Percentiles rank a stretch among this genome's conserved stretches.
Conservation (phyloP, 2,113 vertebrate genomes). For the Phalacrocorax brasilianus region DNA sequence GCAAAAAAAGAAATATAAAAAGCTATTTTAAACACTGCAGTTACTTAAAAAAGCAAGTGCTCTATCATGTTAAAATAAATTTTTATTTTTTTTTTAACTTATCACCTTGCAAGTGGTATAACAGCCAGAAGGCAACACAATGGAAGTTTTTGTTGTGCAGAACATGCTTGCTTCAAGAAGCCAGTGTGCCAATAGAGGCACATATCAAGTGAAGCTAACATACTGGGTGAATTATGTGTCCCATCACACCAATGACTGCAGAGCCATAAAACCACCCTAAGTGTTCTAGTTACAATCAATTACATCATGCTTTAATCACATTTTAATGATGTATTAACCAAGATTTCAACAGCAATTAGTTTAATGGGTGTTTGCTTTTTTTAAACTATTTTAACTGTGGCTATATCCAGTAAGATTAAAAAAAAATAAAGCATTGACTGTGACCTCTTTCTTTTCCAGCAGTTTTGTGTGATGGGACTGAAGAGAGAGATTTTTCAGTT, state of each 20-base stretch:
- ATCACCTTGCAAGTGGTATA: background rate
- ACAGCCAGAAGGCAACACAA: constrained; percentile 3
- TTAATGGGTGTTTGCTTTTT: constrained; percentile 27
- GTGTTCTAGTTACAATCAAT: constrained; percentile 69
- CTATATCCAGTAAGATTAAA: constrained; percentile 24
- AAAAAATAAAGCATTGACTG: constrained; percentile 24
- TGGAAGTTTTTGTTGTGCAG: constrained; percentile 54
- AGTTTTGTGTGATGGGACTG: background rate
- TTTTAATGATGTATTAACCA: constrained; percentile 73
- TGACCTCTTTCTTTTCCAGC: constrained; percentile 38
- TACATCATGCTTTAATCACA: constrained; percentile 68
- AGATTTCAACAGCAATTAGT: constrained; percentile 68
- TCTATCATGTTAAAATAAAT: background rate
- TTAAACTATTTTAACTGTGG: constrained; percentile 51
- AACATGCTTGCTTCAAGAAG: background rate
- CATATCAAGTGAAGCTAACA: constrained; percentile 44
- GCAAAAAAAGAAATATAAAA: background rate
- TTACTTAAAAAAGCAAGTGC: background rate
- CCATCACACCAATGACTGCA: constrained; percentile 58
- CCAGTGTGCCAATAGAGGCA: constrained; percentile 7
- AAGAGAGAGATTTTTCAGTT: background rate
- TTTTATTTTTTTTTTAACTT: background rate
- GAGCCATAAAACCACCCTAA: constrained; percentile 66
- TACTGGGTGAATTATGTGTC: constrained; percentile 73
- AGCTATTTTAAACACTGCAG: background rate